Evolutionary conservation across 2,113 vertebrate genomes (phyloP).

Genomic region (Heptranchias perlo): DNA sequence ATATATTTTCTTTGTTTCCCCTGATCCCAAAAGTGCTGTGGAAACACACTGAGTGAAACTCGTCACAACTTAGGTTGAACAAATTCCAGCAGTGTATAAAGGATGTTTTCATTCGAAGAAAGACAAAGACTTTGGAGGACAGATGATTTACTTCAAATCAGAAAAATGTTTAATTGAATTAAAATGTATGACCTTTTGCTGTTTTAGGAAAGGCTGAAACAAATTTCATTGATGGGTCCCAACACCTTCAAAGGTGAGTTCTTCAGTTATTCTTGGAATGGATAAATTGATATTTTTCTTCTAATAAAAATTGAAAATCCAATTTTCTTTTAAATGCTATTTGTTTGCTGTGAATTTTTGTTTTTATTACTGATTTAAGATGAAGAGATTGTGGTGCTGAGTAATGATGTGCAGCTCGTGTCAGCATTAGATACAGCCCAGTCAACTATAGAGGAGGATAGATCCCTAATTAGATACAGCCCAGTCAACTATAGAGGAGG

Average conservation of each 20-base stretch:
- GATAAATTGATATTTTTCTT: not conserved
- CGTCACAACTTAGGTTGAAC: too few relatives aligned
- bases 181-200: not conserved
- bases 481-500: not conserved
- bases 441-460: not conserved
- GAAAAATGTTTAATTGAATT: constrained; percentile 1
- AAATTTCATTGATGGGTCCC: not conserved
- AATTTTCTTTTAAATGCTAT: not conserved
- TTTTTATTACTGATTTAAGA: not conserved
- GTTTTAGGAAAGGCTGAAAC: not conserved
- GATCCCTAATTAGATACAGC: not conserved
- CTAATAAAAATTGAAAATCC: not conserved
- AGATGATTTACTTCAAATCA: not conserved
- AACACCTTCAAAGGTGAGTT: not conserved
- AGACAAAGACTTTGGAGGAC: not conserved
- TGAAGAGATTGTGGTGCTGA: not conserved
- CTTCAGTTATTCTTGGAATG: not conserved
- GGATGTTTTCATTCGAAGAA: too few relatives aligned
- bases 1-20: too few relatives aligned
- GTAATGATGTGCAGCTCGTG: not conserved
- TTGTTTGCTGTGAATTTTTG: not conserved
- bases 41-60: too few relatives aligned
- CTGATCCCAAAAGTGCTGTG: too few relatives aligned
- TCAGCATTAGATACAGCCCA: not conserved
- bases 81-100: too few relatives aligned